These are phyloP conservation scores for Corythaixoides concolor DNA, from an alignment of 2,113 vertebrate species.

Conservation along the genomic window DNA sequence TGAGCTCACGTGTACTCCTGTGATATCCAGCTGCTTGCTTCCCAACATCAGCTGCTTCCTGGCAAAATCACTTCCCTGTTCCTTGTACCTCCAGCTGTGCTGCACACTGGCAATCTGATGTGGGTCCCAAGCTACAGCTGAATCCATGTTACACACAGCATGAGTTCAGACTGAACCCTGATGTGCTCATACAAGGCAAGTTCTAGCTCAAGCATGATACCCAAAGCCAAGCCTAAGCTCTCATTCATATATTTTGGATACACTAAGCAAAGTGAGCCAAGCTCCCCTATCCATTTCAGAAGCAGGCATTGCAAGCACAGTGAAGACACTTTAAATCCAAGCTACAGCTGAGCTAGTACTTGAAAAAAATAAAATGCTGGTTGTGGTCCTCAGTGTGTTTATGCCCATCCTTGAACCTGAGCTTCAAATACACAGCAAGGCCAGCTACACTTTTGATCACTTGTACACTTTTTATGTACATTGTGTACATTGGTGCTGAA, in stretches of 20 bases:
- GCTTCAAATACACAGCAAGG: not conserved
- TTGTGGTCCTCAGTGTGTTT: not conserved
- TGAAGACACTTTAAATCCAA: not conserved
- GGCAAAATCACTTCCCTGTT: not conserved
- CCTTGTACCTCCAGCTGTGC: not conserved
- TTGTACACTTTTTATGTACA: too few species aligned
- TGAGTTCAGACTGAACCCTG: not conserved
- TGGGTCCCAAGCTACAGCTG: not conserved
- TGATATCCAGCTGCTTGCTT: not conserved
- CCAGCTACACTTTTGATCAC: not conserved
- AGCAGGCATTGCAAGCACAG: not conserved
- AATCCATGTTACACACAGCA: fast-evolving
- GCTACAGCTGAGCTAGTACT: not conserved
- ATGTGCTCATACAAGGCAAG: fast-evolving
- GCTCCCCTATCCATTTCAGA: not conserved
- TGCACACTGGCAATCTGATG: not conserved
- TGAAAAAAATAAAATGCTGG: not conserved
- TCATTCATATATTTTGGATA: fast-evolving
- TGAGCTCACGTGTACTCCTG: not conserved
- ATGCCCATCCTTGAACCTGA: not conserved
- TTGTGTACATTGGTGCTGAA: too few species aligned
- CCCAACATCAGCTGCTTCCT: not conserved
- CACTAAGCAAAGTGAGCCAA: not conserved
- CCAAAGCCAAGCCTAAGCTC: not conserved
- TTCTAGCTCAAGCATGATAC: not conserved